A percentile compares a stretch with the other conserved stretches of the same genome.
These are phyloP conservation scores for Amblyteles armatorius DNA, from an alignment of 2,888 invertebrate species.

Conservation along the genomic window DNA sequence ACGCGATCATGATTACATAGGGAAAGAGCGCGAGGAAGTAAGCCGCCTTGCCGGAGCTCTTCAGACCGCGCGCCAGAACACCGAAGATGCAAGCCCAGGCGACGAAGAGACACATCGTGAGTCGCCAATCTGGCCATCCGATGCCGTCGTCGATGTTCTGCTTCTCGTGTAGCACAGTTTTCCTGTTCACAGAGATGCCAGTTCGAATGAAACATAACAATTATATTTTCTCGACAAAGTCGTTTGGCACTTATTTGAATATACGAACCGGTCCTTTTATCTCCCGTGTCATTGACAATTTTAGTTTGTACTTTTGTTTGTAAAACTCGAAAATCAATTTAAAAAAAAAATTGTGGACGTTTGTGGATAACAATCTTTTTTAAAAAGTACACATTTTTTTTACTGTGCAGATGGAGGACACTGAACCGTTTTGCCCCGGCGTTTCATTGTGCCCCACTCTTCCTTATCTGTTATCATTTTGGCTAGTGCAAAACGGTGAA, in stretches of 20 bases:
- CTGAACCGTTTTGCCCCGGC: too few relatives aligned
- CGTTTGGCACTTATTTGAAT: too few relatives aligned
- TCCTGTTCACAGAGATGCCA: constrained; percentile 80
- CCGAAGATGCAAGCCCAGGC: constrained; percentile 86
- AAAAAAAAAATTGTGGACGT: too few relatives aligned
- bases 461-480: background rate
- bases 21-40: constrained; percentile 91
- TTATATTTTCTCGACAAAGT: background rate
- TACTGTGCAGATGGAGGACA: too few relatives aligned
- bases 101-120: constrained; percentile 86
- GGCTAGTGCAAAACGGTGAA: constrained; percentile 1
- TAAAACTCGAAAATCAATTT: too few relatives aligned
- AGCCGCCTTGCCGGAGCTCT: constrained; percentile 88
- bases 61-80: constrained; percentile 86
- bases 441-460: too few relatives aligned
- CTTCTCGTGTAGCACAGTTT: constrained; percentile 86
- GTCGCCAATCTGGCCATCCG: constrained; percentile 86
- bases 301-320: too few relatives aligned
- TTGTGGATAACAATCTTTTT: too few relatives aligned
- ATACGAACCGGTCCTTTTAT: too few relatives aligned
- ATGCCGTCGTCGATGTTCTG: constrained; percentile 86
- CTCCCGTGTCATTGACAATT: too few relatives aligned
- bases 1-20: constrained; percentile 87
- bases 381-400: too few relatives aligned
- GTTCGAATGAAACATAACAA: background rate